Evolutionary conservation across 2,888 invertebrate species (phyloP).

Genomic region (Spialia ferax): DNA sequence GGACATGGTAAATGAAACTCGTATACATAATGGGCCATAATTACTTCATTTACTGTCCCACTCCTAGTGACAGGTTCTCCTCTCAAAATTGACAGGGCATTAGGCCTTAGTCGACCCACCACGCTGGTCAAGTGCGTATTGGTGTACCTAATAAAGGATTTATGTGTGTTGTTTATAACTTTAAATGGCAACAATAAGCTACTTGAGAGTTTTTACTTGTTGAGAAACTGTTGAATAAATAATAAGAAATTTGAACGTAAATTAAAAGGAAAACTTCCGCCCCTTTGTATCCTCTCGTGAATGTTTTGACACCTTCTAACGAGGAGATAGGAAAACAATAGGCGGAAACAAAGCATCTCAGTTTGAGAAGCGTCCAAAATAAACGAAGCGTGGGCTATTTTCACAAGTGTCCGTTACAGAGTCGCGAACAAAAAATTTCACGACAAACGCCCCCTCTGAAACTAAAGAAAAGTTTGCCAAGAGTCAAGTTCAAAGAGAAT

Average conservation of each 20-base stretch:
- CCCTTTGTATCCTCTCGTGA: not conserved
- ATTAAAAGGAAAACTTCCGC: not conserved
- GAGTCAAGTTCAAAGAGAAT: not conserved
- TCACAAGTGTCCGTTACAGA: conserved; percentile 15
- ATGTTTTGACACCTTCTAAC: conserved; percentile 21
- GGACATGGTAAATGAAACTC: too few species aligned
- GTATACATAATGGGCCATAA: too few species aligned
- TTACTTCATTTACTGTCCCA: too few species aligned
- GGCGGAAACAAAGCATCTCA: conserved; percentile 8
- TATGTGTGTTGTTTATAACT: too few species aligned
- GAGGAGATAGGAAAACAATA: conserved; percentile 24
- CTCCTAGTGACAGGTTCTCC: too few species aligned
- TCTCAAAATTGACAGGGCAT: too few species aligned
- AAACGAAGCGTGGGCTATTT: conserved; percentile 13
- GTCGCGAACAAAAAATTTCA: not conserved
- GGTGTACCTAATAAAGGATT: too few species aligned
- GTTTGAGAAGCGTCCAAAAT: conserved; percentile 22
- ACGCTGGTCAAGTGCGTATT: too few species aligned
- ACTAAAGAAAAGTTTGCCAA: not conserved
- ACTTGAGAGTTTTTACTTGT: too few species aligned
- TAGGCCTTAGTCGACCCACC: too few species aligned
- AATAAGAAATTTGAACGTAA: not conserved
- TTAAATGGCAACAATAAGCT: too few species aligned
- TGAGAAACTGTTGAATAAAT: not conserved
- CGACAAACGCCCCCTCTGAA: not conserved